Conservation (phyloP, 2,888 invertebrate species). For the Augiades crinisus region DNA sequence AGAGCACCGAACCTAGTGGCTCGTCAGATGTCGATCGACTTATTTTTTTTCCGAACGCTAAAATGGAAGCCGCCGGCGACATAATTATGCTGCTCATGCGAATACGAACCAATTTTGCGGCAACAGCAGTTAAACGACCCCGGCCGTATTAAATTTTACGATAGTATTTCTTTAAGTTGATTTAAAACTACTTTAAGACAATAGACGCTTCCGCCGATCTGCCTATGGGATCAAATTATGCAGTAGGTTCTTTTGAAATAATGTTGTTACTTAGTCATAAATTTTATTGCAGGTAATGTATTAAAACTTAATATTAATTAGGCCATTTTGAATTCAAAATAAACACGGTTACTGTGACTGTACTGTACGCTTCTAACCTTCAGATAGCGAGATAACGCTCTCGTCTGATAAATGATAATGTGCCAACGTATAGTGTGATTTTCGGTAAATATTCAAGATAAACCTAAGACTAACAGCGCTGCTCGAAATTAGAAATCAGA, state of each 20-base stretch:
- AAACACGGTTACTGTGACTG: constrained; percentile 6
- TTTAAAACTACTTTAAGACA: neutral
- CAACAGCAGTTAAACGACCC: constrained; percentile 10
- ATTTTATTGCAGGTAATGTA: too few relatives aligned
- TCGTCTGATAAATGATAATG: constrained; percentile 58
- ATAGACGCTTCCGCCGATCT: neutral
- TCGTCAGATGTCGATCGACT: constrained; percentile 73
- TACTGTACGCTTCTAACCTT: constrained; percentile 45
- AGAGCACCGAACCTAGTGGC: constrained; percentile 64
- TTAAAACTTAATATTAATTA: neutral
- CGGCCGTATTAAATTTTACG: constrained; percentile 1
- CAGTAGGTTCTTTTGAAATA: too few relatives aligned
- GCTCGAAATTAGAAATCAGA: neutral
- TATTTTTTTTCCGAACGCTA: constrained; percentile 49
- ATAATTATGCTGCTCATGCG: constrained; percentile 15
- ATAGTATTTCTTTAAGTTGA: neutral
- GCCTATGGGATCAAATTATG: too few relatives aligned
- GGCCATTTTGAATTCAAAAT: neutral
- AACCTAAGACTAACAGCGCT: neutral
- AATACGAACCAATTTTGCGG: constrained; percentile 6
- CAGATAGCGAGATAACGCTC: constrained; percentile 48
- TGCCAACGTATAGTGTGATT: constrained; percentile 44
- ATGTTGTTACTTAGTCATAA: too few relatives aligned
- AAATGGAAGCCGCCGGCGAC: constrained; percentile 25
- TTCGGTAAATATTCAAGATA: constrained; percentile 21